These are phyloP conservation scores for Vanessa atalanta DNA, from an alignment of 1,140 invertebrate species.

Conservation along the genomic window DNA sequence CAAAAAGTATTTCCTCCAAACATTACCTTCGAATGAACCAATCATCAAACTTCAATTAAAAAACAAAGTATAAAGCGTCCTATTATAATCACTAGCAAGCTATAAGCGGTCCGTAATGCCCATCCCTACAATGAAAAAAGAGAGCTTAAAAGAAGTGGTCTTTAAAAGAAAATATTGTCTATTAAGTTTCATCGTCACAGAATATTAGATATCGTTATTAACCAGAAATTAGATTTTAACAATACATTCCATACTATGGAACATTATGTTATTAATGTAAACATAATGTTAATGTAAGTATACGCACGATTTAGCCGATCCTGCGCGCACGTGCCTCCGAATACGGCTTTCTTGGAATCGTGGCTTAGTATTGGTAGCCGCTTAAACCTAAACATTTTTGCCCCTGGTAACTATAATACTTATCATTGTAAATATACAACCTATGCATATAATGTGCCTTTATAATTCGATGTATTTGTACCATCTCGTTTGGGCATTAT, in stretches of 20 bases:
- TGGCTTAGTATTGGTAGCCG: slow-evolving; percentile 17
- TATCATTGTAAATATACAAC: background rate
- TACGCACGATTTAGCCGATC: slow-evolving; percentile 59
- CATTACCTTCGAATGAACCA: too few species aligned
- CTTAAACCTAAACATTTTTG: slow-evolving; percentile 24
- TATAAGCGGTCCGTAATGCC: too few species aligned
- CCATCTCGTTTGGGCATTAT: too few species aligned
- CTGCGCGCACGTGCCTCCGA: slow-evolving; percentile 67
- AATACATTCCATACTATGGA: background rate
- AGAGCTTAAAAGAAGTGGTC: too few species aligned
- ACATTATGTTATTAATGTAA: slow-evolving; percentile 40
- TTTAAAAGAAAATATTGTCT: too few species aligned
- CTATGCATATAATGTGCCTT: background rate
- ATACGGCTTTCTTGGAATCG: slow-evolving; percentile 68
- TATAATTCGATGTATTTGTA: too few species aligned
- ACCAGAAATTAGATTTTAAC: background rate
- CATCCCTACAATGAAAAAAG: too few species aligned
- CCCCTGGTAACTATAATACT: slow-evolving; percentile 3
- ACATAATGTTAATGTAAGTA: slow-evolving; percentile 53
- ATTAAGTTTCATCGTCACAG: too few species aligned
- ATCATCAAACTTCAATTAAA: too few species aligned
- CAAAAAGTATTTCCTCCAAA: background rate
- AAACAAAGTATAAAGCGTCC: too few species aligned
- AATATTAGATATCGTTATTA: too few species aligned
- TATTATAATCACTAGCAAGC: too few species aligned